A percentile compares a stretch with the other conserved stretches of the same genome.
Evolutionary conservation across 2,888 invertebrate genomes (phyloP).

Genomic region (Epirrhoe alternata): DNA sequence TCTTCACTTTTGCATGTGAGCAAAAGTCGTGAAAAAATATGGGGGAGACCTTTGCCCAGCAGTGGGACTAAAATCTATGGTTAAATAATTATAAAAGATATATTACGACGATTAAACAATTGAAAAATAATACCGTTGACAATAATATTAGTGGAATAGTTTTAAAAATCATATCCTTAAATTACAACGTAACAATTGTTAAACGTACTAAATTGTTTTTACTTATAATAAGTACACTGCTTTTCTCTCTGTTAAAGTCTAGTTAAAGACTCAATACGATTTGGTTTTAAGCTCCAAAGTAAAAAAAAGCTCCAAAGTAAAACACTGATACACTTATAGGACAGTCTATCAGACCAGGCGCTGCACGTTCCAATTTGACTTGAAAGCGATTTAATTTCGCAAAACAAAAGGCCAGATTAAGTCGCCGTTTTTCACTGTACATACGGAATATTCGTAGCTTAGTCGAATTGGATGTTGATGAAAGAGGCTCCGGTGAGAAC

Average conservation of each 20-base stretch:
- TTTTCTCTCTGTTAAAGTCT: neutral
- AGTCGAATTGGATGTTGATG: slow-evolving; percentile 41
- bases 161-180: no score
- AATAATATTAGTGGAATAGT: no score
- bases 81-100: no score
- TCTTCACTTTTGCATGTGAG: no score
- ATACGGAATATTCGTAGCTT: slow-evolving; percentile 45
- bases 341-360: slow-evolving; percentile 29
- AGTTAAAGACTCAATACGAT: slow-evolving; percentile 1
- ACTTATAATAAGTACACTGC: neutral
- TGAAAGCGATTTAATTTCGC: slow-evolving; percentile 73
- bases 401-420: slow-evolving; percentile 72
- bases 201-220: no score
- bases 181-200: no score
- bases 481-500: slow-evolving; percentile 37
- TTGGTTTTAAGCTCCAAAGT: slow-evolving; percentile 6
- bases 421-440: slow-evolving; percentile 56
- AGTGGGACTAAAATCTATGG: no score
- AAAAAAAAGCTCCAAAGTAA: no score
- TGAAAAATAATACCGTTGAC: no score
- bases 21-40: no score
- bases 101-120: no score
- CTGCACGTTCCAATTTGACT: slow-evolving; percentile 66
- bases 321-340: slow-evolving; percentile 19
- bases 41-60: no score